Base-by-base conservation (phyloP, 2,888 invertebrate genomes). In the Petrophora chlorosata region DNA sequence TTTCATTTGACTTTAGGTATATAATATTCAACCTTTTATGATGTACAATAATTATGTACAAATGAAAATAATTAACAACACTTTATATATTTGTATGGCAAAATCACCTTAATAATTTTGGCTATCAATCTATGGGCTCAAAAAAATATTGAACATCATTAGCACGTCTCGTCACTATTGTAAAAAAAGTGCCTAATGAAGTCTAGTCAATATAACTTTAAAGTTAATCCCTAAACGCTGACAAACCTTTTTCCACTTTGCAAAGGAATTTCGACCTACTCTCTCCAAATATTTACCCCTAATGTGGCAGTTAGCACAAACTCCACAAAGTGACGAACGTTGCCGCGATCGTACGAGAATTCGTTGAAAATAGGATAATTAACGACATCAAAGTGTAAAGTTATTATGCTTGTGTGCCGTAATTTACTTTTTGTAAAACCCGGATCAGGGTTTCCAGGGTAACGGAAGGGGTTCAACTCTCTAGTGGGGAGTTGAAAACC, bases 361-460 rank as follows among this genome's bases (percentile, higher is more conserved):
- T 46, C 26, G 34, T 34, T 46, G 46, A 46, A 46, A 39, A 40
- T 38, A 38, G 39, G 39, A 46, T 46, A 46, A 39, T 46, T 46
- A 40, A 39, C 39, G 28, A 46, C 39, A 46, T 46, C 46, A 46
- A 40, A 46, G 46, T 32, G 32, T 16, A 34, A 46, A 39, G 36
- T 38, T 44, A 32, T 34, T 40, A 45, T 17, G 33, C 33, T 10
- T 25, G 26, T 43, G 14, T 32, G 26, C 30, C 38, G 44, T 46
- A 39, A 46, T 46, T 46, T 46, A n/a, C 45, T 39, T 46, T 33
- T 33, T 32, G 39, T 28, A 46, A 46, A 45, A 46, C 33, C 38
- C 23, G 39, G 39, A 33, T 46, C 26, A 39, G 26, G 33, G 26
- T 39, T 46, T 15, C 19, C 14, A 10, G 9, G 19, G 14, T 5